Evolutionary conservation across 2,888 invertebrate species (phyloP).

Genomic region (Graphium colonna): DNA sequence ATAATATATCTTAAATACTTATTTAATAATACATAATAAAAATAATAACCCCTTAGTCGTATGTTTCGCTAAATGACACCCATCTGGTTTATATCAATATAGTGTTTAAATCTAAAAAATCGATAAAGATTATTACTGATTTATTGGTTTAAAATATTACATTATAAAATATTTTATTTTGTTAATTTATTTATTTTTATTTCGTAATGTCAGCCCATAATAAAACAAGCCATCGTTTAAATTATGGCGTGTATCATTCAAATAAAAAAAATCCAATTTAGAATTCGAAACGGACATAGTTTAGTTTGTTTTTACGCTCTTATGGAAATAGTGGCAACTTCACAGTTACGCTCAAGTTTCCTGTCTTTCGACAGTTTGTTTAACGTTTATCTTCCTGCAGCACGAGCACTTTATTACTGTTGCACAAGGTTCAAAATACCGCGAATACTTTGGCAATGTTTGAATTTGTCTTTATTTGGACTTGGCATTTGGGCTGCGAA

Average conservation of each 20-base stretch:
- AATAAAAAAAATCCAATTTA: conserved; percentile 10
- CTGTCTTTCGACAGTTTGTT: conserved; percentile 24
- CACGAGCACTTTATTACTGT: conserved; percentile 4
- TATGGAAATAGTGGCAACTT: conserved; percentile 17
- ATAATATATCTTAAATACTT: too few species aligned
- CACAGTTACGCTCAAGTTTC: conserved; percentile 23
- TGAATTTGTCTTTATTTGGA: conserved; percentile 19
- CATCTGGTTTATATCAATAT: too few species aligned
- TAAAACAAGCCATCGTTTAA: not conserved
- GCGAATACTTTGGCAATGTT: conserved; percentile 13
- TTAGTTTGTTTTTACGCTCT: conserved; percentile 4
- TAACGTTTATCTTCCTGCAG: not conserved
- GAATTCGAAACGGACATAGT: not conserved
- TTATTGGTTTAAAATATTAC: too few species aligned
- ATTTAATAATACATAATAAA: too few species aligned
- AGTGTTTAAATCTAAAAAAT: too few species aligned
- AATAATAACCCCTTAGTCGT: too few species aligned
- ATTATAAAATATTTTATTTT: too few species aligned
- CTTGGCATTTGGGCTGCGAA: conserved; percentile 26
- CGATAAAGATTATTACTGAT: too few species aligned
- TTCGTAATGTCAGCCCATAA: too few species aligned
- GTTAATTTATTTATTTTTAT: too few species aligned
- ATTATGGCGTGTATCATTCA: not conserved
- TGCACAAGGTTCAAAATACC: conserved; percentile 11
- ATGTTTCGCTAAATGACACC: too few species aligned